Conservation (phyloP, 1,140 invertebrate species). For the Antheraea mylitta region DNA sequence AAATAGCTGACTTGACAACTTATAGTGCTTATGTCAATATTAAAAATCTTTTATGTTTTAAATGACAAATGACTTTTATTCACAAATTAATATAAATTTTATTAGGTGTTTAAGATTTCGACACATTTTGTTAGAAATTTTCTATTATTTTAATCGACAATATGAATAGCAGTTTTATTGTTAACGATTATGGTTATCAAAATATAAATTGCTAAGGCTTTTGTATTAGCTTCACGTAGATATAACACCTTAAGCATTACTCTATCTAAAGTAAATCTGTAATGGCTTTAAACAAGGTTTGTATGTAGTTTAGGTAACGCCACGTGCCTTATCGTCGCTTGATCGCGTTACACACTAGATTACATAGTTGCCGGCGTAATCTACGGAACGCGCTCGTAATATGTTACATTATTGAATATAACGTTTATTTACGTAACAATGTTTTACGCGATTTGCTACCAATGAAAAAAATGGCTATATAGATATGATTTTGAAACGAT, state of each 20-base stretch:
- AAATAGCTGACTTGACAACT: too few species aligned
- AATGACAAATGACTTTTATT: too few species aligned
- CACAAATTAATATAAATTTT: too few species aligned
- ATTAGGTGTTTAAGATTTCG: too few species aligned
- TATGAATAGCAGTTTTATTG: too few species aligned
- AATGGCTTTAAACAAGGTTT: constrained; percentile 8
- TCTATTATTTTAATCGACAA: too few species aligned
- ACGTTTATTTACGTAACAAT: not conserved
- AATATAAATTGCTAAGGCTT: not conserved
- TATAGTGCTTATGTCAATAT: too few species aligned
- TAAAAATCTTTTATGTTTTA: too few species aligned
- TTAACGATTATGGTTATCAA: too few species aligned
- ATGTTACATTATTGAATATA: constrained; percentile 1
- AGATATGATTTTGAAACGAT: too few species aligned
- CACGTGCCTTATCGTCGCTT: constrained; percentile 4
- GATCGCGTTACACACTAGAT: constrained; percentile 1
- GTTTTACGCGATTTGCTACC: not conserved
- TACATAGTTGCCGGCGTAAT: constrained; percentile 1
- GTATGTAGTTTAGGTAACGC: constrained; percentile 9
- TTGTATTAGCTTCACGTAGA: not conserved
- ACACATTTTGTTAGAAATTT: too few species aligned
- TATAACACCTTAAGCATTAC: not conserved
- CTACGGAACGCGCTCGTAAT: not conserved
- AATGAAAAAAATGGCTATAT: not conserved
- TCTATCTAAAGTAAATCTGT: constrained; percentile 5